Conservation (phyloP, 2,797 vertebrate genomes). For the Euthynnus affinis region DNA sequence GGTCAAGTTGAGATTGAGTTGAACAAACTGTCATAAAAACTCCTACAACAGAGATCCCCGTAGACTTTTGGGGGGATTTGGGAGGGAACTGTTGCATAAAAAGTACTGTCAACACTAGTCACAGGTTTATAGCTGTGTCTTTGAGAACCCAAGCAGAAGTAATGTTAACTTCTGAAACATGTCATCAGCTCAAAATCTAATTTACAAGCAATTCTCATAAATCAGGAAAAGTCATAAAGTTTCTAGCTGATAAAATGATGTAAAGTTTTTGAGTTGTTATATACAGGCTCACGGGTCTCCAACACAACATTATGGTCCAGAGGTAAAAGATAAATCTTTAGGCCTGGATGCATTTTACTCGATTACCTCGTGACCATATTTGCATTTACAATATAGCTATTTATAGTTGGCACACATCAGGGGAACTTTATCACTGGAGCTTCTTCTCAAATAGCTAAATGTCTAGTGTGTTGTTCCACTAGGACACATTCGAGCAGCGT, state of each 20-base stretch:
- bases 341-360: no score
- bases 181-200: neutral
- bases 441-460: neutral
- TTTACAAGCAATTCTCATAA: neutral
- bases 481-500: neutral
- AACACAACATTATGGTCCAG: neutral
- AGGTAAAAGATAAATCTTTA: no score
- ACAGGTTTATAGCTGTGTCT: conserved; percentile 6
- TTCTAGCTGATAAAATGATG: neutral
- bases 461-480: neutral
- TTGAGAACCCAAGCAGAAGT: neutral
- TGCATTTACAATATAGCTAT: no score
- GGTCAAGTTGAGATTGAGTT: no score
- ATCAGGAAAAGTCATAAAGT: neutral
- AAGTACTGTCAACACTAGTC: neutral
- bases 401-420: no score
- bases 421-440: neutral
- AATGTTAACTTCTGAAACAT: neutral
- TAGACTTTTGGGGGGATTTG: neutral
- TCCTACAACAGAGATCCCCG: no score
- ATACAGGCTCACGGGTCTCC: neutral
- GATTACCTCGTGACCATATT: neutral
- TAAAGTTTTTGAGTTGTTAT: neutral
- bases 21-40: no score
- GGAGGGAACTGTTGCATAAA: neutral